Percentiles rank a stretch among this genome's conserved stretches.
phyloP scores from a whole-genome alignment of 30 jellyfish, hydroid and myxozoan genomes.

The Sanderia malayensis region DNA sequence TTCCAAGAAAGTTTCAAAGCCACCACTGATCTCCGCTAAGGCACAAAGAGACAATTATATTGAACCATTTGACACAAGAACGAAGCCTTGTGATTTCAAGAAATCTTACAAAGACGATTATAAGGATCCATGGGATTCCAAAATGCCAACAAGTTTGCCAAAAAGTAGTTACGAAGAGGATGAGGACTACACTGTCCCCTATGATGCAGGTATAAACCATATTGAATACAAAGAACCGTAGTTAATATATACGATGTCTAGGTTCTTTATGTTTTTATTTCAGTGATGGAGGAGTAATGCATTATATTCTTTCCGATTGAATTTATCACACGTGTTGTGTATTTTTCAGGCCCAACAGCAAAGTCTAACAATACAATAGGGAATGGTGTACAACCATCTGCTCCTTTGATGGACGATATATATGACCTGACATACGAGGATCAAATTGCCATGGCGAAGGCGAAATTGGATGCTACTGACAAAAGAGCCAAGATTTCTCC shows the following conservation, averaged over 20 bases:
- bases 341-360: conserved; percentile 1
- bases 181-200: conserved; percentile 86
- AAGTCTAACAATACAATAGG: neutral
- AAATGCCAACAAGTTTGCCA: conserved; percentile 63
- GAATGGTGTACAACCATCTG: neutral
- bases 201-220: conserved; percentile 63
- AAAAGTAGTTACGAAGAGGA: conserved; percentile 83
- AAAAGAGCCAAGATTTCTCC: conserved; percentile 7
- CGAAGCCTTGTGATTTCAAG: conserved; percentile 54
- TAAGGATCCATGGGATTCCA: conserved; percentile 92
- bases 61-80: conserved; percentile 94
- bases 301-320: neutral
- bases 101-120: conserved; percentile 66
- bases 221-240: neutral
- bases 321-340: too few species aligned
- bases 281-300: neutral
- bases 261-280: neutral
- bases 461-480: neutral
- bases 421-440: conserved; percentile 85
- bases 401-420: conserved; percentile 42
- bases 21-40: conserved; percentile 9
- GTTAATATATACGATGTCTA: neutral
- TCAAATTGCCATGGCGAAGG: conserved; percentile 33
- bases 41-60: conserved; percentile 59
- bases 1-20: conserved; percentile 21